Conservation (phyloP, 1,140 invertebrate genomes). For the Cyclargus thomasi region DNA sequence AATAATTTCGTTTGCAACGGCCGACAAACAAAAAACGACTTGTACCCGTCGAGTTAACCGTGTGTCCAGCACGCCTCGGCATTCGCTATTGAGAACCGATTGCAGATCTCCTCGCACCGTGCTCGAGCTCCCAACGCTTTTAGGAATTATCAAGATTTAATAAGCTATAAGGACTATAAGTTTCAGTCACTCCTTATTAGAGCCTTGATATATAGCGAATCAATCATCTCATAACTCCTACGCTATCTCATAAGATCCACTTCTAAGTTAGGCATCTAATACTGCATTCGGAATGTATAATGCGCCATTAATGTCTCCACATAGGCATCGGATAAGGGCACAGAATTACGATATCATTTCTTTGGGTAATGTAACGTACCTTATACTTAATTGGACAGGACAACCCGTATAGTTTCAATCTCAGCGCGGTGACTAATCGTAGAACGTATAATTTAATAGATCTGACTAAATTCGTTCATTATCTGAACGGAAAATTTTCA, state of each 20-base stretch:
- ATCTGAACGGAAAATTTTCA: neutral
- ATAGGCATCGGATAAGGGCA: neutral
- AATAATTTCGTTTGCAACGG: slow-evolving; percentile 65
- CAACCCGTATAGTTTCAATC: slow-evolving; percentile 8
- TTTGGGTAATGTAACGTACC: neutral
- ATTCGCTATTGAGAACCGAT: slow-evolving; percentile 26
- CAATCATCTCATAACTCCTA: slow-evolving; percentile 6
- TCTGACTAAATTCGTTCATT: neutral
- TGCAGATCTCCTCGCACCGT: neutral
- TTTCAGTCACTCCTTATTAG: neutral
- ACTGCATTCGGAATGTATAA: neutral
- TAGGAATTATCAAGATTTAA: neutral
- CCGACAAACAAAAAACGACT: slow-evolving; percentile 54
- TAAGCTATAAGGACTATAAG: neutral
- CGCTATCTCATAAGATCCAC: slow-evolving; percentile 6
- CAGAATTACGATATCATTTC: slow-evolving; percentile 3
- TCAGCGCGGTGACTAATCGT: neutral
- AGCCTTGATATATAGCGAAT: neutral
- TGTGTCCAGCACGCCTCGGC: slow-evolving; percentile 39
- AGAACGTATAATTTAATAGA: neutral
- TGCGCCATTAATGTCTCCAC: neutral
- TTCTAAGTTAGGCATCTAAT: neutral
- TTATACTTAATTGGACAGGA: neutral
- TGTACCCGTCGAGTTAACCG: slow-evolving; percentile 53
- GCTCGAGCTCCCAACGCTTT: slow-evolving; percentile 4